A percentile compares a stretch with the other conserved stretches of the same genome.
Conservation (phyloP, 2,888 invertebrate genomes). For the Slavum lentiscoides region DNA sequence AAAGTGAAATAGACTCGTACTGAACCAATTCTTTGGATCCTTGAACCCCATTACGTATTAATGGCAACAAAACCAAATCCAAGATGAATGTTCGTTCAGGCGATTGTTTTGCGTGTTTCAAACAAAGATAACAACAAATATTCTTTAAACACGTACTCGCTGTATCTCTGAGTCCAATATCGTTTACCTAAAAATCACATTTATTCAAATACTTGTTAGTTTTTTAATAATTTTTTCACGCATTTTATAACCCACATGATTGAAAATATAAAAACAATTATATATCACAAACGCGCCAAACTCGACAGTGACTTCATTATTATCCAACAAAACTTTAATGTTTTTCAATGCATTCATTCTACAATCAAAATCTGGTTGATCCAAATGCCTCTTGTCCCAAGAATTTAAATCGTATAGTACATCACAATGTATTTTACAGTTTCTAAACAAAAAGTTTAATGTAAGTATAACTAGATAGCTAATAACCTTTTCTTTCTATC, state of each 20-base stretch:
- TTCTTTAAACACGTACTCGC: slow-evolving; percentile 74
- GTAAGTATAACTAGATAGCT: no score
- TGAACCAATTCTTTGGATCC: slow-evolving; percentile 72
- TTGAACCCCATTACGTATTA: slow-evolving; percentile 74
- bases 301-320: slow-evolving; percentile 65
- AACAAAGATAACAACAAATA: slow-evolving; percentile 64
- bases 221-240: not conserved
- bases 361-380: slow-evolving; percentile 87
- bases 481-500: no score
- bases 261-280: slow-evolving; percentile 59
- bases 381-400: slow-evolving; percentile 84
- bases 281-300: slow-evolving; percentile 75
- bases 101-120: slow-evolving; percentile 63
- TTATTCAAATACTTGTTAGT: not conserved
- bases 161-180: slow-evolving; percentile 80
- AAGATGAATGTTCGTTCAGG: slow-evolving; percentile 70
- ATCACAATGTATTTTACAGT: slow-evolving; percentile 40
- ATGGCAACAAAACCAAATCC: slow-evolving; percentile 72
- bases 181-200: slow-evolving; percentile 67
- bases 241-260: slow-evolving; percentile 29
- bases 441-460: slow-evolving; percentile 8
- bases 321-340: slow-evolving; percentile 64
- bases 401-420: slow-evolving; percentile 70
- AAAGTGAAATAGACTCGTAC: slow-evolving; percentile 76
- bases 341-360: slow-evolving; percentile 77